phyloP scores from a whole-genome alignment of 1,140 invertebrate species.

The Cheumatopsyche charites region DNA sequence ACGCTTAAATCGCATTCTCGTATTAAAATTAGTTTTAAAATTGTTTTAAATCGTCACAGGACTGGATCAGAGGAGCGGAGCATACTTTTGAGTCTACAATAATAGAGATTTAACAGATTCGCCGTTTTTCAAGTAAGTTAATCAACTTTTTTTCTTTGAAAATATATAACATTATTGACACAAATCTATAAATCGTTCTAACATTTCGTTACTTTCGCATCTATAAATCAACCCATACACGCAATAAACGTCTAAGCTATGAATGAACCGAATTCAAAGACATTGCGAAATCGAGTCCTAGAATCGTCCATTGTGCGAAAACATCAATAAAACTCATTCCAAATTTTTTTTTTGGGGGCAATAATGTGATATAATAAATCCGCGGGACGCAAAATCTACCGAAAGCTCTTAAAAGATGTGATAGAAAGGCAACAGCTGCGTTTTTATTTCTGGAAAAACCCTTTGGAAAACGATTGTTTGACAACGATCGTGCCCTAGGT shows the following conservation, averaged over 20 bases:
- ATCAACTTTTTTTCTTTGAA: too few relatives aligned
- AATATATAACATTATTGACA: too few relatives aligned
- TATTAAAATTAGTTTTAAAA: too few relatives aligned
- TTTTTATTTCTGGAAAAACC: conserved; percentile 3
- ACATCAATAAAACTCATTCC: conserved; percentile 17
- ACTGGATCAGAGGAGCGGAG: too few relatives aligned
- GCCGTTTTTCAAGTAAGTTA: too few relatives aligned
- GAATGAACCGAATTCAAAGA: conserved; percentile 29
- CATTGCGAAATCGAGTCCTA: conserved; percentile 23
- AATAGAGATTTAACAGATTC: too few relatives aligned
- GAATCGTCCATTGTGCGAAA: conserved; percentile 26
- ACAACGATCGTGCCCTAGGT: background rate
- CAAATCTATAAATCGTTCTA: conserved; percentile 41
- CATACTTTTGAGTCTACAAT: too few relatives aligned
- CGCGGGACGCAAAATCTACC: background rate
- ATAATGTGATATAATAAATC: background rate
- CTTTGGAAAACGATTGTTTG: background rate
- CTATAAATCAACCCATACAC: background rate
- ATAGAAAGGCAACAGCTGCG: conserved; percentile 4
- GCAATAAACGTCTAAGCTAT: conserved; percentile 39
- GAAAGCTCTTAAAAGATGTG: background rate
- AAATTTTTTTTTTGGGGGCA: background rate
- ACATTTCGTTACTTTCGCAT: background rate
- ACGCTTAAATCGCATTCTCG: too few relatives aligned
- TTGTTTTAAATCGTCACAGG: too few relatives aligned